Evolutionary conservation across 1,140 invertebrate genomes (phyloP).

Genomic region (Atta texana): DNA sequence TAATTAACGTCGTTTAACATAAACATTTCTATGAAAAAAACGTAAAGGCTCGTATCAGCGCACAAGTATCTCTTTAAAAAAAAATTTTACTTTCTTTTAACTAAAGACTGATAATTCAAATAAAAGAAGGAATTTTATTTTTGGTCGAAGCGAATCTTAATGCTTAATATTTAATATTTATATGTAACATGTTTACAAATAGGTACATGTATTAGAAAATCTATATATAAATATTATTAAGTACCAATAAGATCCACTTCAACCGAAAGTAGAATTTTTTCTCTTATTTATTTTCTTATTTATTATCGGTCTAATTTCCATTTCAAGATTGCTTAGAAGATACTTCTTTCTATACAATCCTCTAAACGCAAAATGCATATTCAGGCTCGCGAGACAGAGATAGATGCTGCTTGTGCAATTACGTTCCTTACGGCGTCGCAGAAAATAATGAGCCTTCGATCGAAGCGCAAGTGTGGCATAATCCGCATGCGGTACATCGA

Average conservation of each 20-base stretch:
- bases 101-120: too few species aligned
- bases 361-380: constrained; percentile 12
- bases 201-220: too few species aligned
- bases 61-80: background rate
- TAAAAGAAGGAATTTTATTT: too few species aligned
- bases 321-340: background rate
- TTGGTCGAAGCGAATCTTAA: too few species aligned
- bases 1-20: background rate
- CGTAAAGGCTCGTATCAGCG: background rate
- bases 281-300: too few species aligned
- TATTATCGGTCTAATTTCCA: too few species aligned
- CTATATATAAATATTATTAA: too few species aligned
- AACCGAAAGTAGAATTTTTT: too few species aligned
- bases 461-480: constrained; percentile 61
- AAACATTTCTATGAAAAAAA: background rate
- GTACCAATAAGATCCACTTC: too few species aligned
- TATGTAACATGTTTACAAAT: too few species aligned
- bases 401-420: constrained; percentile 11
- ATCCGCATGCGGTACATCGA: constrained; percentile 64
- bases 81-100: background rate
- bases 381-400: constrained; percentile 19
- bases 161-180: too few species aligned
- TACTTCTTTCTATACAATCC: background rate
- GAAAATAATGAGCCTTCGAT: constrained; percentile 61
- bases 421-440: background rate